Base-by-base conservation (phyloP, 2,888 invertebrate genomes). In the Andrena trimmerana region DNA sequence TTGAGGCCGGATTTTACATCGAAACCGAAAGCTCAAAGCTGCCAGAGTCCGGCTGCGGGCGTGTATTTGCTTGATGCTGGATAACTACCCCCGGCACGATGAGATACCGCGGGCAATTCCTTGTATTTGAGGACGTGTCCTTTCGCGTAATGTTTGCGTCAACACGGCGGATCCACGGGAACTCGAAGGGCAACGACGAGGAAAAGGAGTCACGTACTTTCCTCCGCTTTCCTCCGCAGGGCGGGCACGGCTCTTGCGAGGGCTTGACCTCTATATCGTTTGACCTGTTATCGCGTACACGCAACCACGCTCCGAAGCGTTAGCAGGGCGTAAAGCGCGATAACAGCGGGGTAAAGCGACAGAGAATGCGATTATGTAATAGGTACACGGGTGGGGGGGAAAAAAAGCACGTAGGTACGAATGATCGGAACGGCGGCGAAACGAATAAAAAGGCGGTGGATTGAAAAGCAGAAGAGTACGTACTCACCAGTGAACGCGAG, bases 1-100 rank as follows among this genome's bases (percentile, higher is more conserved):
- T 74, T 75, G 63, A 62, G 72, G 24, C 63, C n/a, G 31, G 52
- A 67, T 75, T 67, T 79, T 60, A 65, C 66, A 67, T 59, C 54
- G 66, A 27, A 54, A 48, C 50, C 50, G 62, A 65, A 59, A 59
- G 65, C 70, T 74, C 67, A 36, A 57, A 71, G 29, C n/a, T 13
- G 20, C 31, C 13, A 7, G 63, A 54, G 57, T 73, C 70, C 60
- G 20, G 54, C 57, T 24, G 13, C 33, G 50, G 52, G 60, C 7
- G 52, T 70, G 24, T 74, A 71, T 83, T 78, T 78, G 36, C 68
- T 8, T 4, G 24, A 13, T 16, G 57, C 62, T 24, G 29, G 63
- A 59, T 57, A 79, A 69, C 65, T 24, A 59, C 20, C 24, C 24
- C 74, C 16, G n/a, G 16, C 24, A 59, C 33, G 50, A 67, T 27